phyloP scores from a whole-genome alignment of 1,140 invertebrate species.

The Drosophila sp. region DNA sequence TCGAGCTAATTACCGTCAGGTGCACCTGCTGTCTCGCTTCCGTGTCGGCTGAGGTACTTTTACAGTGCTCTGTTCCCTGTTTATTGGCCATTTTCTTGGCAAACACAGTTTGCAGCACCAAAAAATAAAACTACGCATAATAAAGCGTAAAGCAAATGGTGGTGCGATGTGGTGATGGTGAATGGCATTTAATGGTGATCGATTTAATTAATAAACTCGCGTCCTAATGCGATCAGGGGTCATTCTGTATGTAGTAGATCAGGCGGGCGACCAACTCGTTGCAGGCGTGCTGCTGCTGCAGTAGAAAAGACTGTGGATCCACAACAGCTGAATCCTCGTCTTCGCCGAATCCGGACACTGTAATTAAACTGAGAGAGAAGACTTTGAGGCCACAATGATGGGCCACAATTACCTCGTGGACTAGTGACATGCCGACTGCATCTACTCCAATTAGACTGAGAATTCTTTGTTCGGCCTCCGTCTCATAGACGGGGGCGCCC shows the following conservation, averaged over 20 bases:
- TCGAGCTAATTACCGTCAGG: slow-evolving; percentile 27
- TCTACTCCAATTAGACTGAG: slow-evolving; percentile 92
- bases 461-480: slow-evolving; percentile 93
- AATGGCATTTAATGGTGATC: slow-evolving; percentile 6
- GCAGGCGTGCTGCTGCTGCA: slow-evolving; percentile 84
- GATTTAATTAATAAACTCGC: slow-evolving; percentile 29
- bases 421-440: slow-evolving; percentile 96
- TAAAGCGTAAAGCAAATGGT: too few relatives aligned
- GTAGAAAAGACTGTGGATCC: slow-evolving; percentile 64
- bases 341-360: slow-evolving; percentile 89
- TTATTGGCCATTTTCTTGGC: too few relatives aligned
- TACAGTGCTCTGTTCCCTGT: too few relatives aligned
- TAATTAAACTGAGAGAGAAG: slow-evolving; percentile 95
- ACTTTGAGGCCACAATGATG: slow-evolving; percentile 94
- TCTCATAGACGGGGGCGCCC: slow-evolving; percentile 96
- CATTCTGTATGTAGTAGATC: slow-evolving; percentile 54
- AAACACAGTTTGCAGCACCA: too few relatives aligned
- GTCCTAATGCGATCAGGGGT: slow-evolving; percentile 12
- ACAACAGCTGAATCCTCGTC: slow-evolving; percentile 88
- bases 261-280: slow-evolving; percentile 61
- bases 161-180: not conserved
- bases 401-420: slow-evolving; percentile 84
- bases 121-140: too few relatives aligned
- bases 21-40: slow-evolving; percentile 48
- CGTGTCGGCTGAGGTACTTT: slow-evolving; percentile 20